Evolutionary conservation across 64 coral and sea anemone genomes (phyloP).

Genomic region (Stichodactyla helianthus): DNA sequence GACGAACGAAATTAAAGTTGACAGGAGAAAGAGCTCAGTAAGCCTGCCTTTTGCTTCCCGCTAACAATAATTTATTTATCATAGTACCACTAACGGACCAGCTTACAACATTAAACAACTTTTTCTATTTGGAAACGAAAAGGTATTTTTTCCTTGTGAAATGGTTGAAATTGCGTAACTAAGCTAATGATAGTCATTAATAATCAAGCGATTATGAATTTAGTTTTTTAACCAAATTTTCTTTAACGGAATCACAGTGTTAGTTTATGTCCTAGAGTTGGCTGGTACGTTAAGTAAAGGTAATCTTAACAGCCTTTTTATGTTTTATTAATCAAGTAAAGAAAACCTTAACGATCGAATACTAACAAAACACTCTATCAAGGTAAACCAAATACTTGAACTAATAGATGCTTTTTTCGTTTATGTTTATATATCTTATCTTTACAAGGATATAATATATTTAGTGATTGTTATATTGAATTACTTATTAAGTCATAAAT

Average conservation of each 20-base stretch:
- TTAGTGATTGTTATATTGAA: too few species aligned
- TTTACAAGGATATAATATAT: too few species aligned
- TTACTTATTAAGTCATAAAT: too few species aligned
- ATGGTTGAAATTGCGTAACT: not conserved
- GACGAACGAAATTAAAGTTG: not conserved
- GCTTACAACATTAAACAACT: not conserved
- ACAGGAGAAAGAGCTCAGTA: not conserved
- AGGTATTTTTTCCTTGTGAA: not conserved
- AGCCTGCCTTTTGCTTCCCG: not conserved
- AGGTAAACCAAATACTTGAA: not conserved
- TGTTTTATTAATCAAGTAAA: not conserved
- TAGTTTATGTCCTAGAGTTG: not conserved
- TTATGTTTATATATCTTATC: not conserved
- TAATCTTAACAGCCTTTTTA: not conserved
- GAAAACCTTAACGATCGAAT: not conserved
- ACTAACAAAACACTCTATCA: not conserved
- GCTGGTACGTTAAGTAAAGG: not conserved
- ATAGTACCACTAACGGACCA: not conserved
- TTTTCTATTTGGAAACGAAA: not conserved
- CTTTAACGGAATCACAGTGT: not conserved
- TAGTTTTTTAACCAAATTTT: not conserved
- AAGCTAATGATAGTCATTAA: not conserved
- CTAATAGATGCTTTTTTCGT: not conserved
- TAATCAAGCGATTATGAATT: not conserved
- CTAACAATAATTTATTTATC: not conserved